phyloP scores from a whole-genome alignment of 2,797 vertebrate genomes.

The Pipistrellus kuhlii region DNA sequence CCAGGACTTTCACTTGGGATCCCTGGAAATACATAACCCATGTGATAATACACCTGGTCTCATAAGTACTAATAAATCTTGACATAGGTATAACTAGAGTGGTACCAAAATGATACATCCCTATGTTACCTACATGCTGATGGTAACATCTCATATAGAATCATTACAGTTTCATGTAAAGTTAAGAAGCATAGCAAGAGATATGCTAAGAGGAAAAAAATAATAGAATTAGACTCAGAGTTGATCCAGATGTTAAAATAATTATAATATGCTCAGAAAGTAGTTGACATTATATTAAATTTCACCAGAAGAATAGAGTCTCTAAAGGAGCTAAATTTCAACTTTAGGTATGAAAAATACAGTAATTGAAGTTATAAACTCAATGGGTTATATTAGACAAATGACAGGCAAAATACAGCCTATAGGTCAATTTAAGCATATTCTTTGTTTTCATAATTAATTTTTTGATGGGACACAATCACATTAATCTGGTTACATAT shows the following conservation, averaged over 20 bases:
- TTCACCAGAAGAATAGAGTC: background rate
- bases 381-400: background rate
- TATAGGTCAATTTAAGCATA: background rate
- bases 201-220: background rate
- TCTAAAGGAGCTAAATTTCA: background rate
- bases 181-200: background rate
- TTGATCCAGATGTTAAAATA: background rate
- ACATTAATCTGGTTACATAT: background rate
- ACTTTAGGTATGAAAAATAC: background rate
- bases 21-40: background rate
- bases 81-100: background rate
- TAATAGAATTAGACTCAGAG: background rate
- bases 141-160: background rate
- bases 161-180: background rate
- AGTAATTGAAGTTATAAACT: background rate
- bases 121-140: background rate
- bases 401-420: background rate
- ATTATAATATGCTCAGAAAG: background rate
- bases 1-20: background rate
- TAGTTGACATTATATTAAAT: background rate
- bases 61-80: background rate
- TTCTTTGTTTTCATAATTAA: background rate
- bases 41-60: background rate
- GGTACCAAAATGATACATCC: background rate
- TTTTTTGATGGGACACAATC: background rate